These are phyloP conservation scores for Pagrus major DNA, from an alignment of 2,113 vertebrate species.

Conservation along the genomic window DNA sequence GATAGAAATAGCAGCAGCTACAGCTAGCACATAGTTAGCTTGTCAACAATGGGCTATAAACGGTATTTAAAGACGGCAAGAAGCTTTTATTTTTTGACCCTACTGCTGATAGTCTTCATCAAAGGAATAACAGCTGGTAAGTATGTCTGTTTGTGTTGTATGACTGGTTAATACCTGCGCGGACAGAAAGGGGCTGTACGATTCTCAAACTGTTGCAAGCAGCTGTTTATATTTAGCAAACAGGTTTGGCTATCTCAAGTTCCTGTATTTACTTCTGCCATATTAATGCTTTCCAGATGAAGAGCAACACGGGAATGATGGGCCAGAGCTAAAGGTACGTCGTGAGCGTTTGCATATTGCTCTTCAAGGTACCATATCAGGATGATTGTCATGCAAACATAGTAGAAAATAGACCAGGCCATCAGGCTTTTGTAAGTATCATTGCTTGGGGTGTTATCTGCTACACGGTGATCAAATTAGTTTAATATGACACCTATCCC, in stretches of 20 bases:
- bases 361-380: not conserved
- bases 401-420: not conserved
- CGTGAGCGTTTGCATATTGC: not conserved
- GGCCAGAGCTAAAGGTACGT: conserved; percentile 75
- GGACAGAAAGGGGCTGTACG: not conserved
- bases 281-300: conserved; percentile 72
- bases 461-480: too few species aligned
- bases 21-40: conserved; percentile 73
- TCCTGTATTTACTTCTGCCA: not conserved
- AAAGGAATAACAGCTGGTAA: conserved; percentile 77
- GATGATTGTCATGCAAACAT: not conserved
- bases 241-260: not conserved
- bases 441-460: not conserved
- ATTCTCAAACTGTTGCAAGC: not conserved
- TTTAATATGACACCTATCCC: not conserved
- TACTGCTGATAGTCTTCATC: conserved; percentile 66
- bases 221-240: conserved; percentile 5
- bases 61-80: conserved; percentile 54
- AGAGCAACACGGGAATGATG: conserved; percentile 65
- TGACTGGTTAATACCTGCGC: not conserved
- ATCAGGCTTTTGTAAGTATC: not conserved
- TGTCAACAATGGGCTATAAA: conserved; percentile 64
- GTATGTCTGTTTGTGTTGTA: not conserved
- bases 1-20: conserved; percentile 45
- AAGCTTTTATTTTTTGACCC: conserved; percentile 52